Evolutionary conservation across 2,797 vertebrate species (phyloP).

Genomic region (Pseudopleuronectes americanus): DNA sequence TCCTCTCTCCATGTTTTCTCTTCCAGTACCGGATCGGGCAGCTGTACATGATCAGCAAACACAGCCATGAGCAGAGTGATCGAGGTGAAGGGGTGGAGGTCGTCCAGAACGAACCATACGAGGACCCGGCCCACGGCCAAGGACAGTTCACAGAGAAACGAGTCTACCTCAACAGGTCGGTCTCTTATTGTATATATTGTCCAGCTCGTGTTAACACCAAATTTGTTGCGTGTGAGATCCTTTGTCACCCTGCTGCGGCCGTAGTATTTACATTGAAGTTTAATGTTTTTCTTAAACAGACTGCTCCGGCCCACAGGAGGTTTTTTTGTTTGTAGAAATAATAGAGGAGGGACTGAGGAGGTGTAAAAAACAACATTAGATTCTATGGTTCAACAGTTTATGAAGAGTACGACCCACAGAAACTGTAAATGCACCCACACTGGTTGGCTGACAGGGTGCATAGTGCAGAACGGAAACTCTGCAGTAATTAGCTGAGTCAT

Average conservation of each 20-base stretch:
- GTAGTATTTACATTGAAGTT: background rate
- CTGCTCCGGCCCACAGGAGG: background rate
- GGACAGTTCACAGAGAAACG: constrained; percentile 98
- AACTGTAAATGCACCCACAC: constrained; percentile 1
- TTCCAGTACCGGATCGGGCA: constrained; percentile 95
- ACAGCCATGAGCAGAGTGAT: constrained; percentile 97
- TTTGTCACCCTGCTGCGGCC: background rate
- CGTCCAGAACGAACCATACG: constrained; percentile 94
- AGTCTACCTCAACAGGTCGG: constrained; percentile 95
- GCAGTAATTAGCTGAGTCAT: background rate
- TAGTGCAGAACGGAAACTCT: too few species aligned
- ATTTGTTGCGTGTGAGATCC: background rate
- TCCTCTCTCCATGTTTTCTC: constrained; percentile 18
- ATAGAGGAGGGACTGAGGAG: background rate
- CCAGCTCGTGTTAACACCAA: background rate
- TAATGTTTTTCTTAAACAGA: background rate
- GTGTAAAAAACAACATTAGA: background rate
- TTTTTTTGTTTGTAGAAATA: background rate
- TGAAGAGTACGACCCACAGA: background rate
- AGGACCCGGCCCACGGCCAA: constrained; percentile 91
- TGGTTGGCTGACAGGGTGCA: background rate
- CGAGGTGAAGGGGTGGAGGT: constrained; percentile 97
- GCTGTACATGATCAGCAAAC: constrained; percentile 99
- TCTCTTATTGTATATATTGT: background rate
- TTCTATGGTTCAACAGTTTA: background rate